These are phyloP conservation scores for Ichneumoninae sp. DNA, from an alignment of 2,888 invertebrate species.

Conservation along the genomic window DNA sequence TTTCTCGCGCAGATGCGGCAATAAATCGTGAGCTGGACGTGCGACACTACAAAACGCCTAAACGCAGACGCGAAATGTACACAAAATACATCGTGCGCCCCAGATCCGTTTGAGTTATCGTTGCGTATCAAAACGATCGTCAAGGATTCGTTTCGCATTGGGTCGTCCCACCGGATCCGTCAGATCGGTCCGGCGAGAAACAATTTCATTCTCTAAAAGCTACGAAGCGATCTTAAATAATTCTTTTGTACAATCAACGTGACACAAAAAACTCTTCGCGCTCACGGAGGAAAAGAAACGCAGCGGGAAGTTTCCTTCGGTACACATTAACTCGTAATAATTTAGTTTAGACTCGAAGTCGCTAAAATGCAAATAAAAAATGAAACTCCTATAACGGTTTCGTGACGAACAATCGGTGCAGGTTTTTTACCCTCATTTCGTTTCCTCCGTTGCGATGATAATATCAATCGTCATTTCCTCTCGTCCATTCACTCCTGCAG, in stretches of 20 bases:
- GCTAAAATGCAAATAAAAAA: neutral
- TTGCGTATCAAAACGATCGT: neutral
- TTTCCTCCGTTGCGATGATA: slow-evolving; percentile 55
- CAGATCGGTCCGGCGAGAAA: neutral
- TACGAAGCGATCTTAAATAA: slow-evolving; percentile 40
- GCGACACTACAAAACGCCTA: neutral
- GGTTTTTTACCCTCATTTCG: slow-evolving; percentile 45
- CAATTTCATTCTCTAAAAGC: slow-evolving; percentile 17
- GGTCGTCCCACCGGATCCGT: slow-evolving; percentile 17
- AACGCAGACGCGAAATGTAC: neutral
- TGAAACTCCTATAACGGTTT: neutral
- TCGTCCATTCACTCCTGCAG: slow-evolving; percentile 28
- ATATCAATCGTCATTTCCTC: slow-evolving; percentile 36
- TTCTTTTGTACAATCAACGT: slow-evolving; percentile 43
- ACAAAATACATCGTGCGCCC: slow-evolving; percentile 1
- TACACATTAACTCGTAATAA: neutral
- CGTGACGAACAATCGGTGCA: too few species aligned
- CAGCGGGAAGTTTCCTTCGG: neutral
- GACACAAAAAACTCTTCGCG: slow-evolving; percentile 34
- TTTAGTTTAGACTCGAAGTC: neutral
- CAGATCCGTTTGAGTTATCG: slow-evolving; percentile 4
- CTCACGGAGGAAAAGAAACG: slow-evolving; percentile 59
- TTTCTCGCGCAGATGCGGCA: slow-evolving; percentile 1
- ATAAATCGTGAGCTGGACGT: slow-evolving; percentile 23
- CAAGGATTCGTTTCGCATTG: slow-evolving; percentile 27